Percentiles rank a stretch among this genome's conserved stretches.
phyloP scores from a whole-genome alignment of 1,140 invertebrate genomes.

The Coelopa frigida region DNA sequence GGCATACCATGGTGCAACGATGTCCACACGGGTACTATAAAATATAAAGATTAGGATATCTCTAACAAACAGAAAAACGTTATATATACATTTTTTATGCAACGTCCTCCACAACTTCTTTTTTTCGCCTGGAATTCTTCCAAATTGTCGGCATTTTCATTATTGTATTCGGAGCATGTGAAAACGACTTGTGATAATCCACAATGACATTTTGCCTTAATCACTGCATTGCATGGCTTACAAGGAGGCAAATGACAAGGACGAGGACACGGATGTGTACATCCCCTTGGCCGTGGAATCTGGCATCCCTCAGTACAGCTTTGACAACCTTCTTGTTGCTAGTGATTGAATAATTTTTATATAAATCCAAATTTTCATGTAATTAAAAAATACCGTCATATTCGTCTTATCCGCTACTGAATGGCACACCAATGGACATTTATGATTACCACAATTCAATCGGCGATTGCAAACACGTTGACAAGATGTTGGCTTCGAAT shows the following conservation, averaged over 20 bases:
- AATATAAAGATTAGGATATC: constrained; percentile 7
- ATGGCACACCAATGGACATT: constrained; percentile 69
- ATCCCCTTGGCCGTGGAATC: constrained; percentile 63
- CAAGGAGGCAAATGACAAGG: constrained; percentile 69
- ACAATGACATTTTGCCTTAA: constrained; percentile 74
- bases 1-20: constrained; percentile 68
- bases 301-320: constrained; percentile 64
- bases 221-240: constrained; percentile 60
- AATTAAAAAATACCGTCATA: constrained; percentile 37
- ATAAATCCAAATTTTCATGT: not conserved
- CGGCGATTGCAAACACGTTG: constrained; percentile 60
- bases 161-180: constrained; percentile 58
- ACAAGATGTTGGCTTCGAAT: constrained; percentile 64
- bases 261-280: constrained; percentile 67
- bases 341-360: constrained; percentile 9
- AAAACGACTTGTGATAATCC: constrained; percentile 65
- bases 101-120: constrained; percentile 57
- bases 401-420: constrained; percentile 45
- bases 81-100: constrained; percentile 68
- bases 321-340: constrained; percentile 52
- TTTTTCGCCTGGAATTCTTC: constrained; percentile 31
- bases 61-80: not conserved
- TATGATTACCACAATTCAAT: constrained; percentile 73
- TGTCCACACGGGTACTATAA: constrained; percentile 65
- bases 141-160: constrained; percentile 47